Evolutionary conservation across 2,113 vertebrate genomes (phyloP), one percentile per base, ranked within the genome.

Genomic region (Onychorhynchus coronatus): DNA sequence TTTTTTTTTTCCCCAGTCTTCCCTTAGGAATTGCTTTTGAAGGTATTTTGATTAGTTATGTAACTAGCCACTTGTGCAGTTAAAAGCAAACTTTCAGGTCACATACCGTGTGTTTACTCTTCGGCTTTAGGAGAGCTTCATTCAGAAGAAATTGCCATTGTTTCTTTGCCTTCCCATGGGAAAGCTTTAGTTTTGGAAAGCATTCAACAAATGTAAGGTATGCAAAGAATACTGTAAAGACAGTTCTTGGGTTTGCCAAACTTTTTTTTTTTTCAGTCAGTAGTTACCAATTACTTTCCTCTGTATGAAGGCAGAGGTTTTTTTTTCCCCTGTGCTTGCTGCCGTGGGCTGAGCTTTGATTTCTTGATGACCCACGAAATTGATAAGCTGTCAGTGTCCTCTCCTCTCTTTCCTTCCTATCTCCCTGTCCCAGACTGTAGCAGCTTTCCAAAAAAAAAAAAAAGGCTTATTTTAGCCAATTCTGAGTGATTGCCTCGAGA

Each of bases 121-220:
- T 96, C 97, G 97, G 98, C 98, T 98, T 95, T 91, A 96, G 95
- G 88, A 97, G 95, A 92, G 97, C 89, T 97, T 97, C 97, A 98
- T 98, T 98, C 97, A 97, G 96, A 98, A 98, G 97, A 98, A 98
- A 95, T 93, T 94, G 95, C 97, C 90, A 96, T 98, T 98, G 97
- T 98, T 97, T 97, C 97, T 96, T 97, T 95, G 97, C 83, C 98
- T 98, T 98, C 98, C 98, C 98, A 98, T 98, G 98, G 98, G 98
- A 98, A 98, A 98, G 92, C 89, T 83, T 97, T 65, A 16, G 53
- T 95, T 97, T 95, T 98, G 97, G 97, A 97, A 96, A 89, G 78
- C 91, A 94, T 96, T 98, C 98, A 98, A 97, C 84, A 97, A 96
- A 96, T 94, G 94, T 50, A 97, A 97, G 95, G 98, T 97, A 98